These are phyloP conservation scores for Euproctis similis DNA, from an alignment of 2,888 invertebrate genomes.

Conservation along the genomic window DNA sequence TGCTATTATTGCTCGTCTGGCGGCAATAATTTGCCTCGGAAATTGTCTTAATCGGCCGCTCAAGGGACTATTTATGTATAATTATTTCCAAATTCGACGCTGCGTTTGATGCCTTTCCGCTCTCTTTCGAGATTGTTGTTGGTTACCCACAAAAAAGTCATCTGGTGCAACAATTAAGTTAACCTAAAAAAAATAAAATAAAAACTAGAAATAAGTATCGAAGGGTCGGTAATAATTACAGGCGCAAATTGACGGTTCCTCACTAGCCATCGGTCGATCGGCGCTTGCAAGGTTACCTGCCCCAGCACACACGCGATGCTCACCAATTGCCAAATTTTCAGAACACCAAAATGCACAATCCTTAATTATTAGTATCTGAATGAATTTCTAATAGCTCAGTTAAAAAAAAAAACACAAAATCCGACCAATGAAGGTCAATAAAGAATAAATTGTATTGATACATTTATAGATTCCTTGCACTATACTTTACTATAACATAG, in stretches of 20 bases:
- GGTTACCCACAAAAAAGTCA: constrained; percentile 77
- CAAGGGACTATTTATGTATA: constrained; percentile 77
- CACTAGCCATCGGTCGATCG: constrained; percentile 56
- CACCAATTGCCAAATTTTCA: too few relatives aligned
- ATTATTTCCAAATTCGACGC: constrained; percentile 76
- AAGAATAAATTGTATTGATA: too few relatives aligned
- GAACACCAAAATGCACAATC: too few relatives aligned
- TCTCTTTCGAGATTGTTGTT: constrained; percentile 74
- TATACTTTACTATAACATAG: too few relatives aligned
- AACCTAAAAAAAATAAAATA: too few relatives aligned
- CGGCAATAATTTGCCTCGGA: constrained; percentile 75
- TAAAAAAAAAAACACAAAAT: too few relatives aligned
- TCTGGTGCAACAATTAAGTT: constrained; percentile 75
- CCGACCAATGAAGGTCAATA: too few relatives aligned
- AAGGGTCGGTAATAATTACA: constrained; percentile 76
- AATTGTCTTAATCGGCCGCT: constrained; percentile 77
- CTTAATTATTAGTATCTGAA: too few relatives aligned
- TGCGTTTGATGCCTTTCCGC: constrained; percentile 76
- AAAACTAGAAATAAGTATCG: constrained; percentile 76
- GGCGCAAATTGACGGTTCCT: constrained; percentile 73
- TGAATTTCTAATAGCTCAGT: too few relatives aligned
- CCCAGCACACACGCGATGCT: constrained; percentile 53
- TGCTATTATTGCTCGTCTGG: constrained; percentile 76
- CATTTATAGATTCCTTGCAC: too few relatives aligned
- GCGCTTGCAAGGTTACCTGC: constrained; percentile 68